Conservation (phyloP, 2,888 invertebrate species). For the Tortrix viridana region DNA sequence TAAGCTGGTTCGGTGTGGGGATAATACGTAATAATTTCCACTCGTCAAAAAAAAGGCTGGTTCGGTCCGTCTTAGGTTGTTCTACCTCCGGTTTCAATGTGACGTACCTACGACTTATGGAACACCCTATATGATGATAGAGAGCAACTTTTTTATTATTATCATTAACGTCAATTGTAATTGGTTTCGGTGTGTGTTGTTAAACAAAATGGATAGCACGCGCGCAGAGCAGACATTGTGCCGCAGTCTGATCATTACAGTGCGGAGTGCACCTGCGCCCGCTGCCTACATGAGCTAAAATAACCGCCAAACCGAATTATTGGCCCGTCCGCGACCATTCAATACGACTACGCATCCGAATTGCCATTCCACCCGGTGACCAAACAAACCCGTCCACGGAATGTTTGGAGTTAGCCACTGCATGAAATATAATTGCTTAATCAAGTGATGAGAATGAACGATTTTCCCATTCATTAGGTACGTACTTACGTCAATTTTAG, state of each 20-base stretch:
- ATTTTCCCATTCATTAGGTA: slow-evolving; percentile 20
- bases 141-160: no score
- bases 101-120: no score
- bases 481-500: neutral
- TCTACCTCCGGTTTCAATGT: no score
- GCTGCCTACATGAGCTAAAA: slow-evolving; percentile 70
- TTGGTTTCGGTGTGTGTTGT: slow-evolving; percentile 26
- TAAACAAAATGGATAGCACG: slow-evolving; percentile 25
- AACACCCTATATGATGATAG: no score
- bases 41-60: no score
- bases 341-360: slow-evolving; percentile 63
- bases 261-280: slow-evolving; percentile 67
- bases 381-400: slow-evolving; percentile 54
- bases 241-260: slow-evolving; percentile 68
- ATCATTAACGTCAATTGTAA: slow-evolving; percentile 25
- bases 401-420: slow-evolving; percentile 44
- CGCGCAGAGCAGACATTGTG: slow-evolving; percentile 47
- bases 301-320: slow-evolving; percentile 81
- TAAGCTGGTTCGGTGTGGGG: no score
- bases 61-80: no score
- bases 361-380: slow-evolving; percentile 60
- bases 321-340: slow-evolving; percentile 65
- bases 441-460: slow-evolving; percentile 39
- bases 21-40: no score
- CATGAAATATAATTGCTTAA: slow-evolving; percentile 58